Evolutionary conservation across 2,888 invertebrate genomes (phyloP), one percentile per base, ranked within the genome.

Genomic region (Hanleya hanleyi): DNA sequence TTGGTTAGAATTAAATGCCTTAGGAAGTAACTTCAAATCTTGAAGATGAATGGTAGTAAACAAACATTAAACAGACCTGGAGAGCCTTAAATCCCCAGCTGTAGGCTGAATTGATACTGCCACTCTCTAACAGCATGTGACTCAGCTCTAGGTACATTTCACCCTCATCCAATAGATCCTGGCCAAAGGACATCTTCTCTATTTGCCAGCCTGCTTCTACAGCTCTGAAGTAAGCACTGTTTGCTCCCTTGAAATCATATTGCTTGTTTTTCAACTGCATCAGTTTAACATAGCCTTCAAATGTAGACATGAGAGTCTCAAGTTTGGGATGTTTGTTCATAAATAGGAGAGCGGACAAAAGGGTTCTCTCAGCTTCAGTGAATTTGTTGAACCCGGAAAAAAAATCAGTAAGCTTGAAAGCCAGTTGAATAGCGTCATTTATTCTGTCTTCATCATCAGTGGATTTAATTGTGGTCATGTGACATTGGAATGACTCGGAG

Each of bases 111-210:
- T 77, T 78, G n/a, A 85, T 75, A 18, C 86, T 86, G 6, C 87
- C 88, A 33, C 83, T 80, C 70, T 88, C 86, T 29, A 85, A 69
- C 75, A 85, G 72, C 80, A 85, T 80, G 65, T 77, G 71, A 61
- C 86, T 85, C 41, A 86, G 71, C 69, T 85, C 86, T 18, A 77
- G 73, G 67, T 81, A 81, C 35, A 86, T 41, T 50, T 81, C 82
- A 0, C 82, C 82, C 69, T 86, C 81, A 57, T 85, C 77, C 5
- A 88, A 50, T 15, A 87, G 65, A 64, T 84, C 81, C 77, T 86
- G 81, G 33, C 88, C 88, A 80, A 87, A 88, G 3, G 88, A 87
- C 84, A 86, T 84, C 85, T 86, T 80, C 62, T 84, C 77, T 32
- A 88, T 87, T 69, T 86, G 81, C 81, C 82, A 83, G 5, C 77